These are phyloP conservation scores for Eufriesea mexicana DNA, from an alignment of 1,140 invertebrate genomes.

Conservation along the genomic window DNA sequence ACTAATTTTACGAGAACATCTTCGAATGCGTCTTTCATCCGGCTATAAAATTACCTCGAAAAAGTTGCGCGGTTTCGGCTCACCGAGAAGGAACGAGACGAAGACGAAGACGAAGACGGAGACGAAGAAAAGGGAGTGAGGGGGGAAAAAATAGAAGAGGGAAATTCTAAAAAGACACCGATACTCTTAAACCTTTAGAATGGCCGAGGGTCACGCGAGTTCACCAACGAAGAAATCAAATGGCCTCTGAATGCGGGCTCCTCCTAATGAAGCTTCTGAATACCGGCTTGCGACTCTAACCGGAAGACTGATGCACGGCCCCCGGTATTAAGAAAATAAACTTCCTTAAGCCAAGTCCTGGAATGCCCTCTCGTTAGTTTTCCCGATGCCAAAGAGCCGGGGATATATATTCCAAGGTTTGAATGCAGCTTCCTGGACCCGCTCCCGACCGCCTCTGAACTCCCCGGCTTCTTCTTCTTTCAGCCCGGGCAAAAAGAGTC, in stretches of 20 bases:
- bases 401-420: conserved; percentile 51
- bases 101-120: not conserved
- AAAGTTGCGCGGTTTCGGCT: not conserved
- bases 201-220: conserved; percentile 14
- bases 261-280: conserved; percentile 55
- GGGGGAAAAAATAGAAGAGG: not conserved
- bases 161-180: conserved; percentile 28
- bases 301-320: conserved; percentile 50
- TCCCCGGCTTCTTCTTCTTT: conserved; percentile 36
- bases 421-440: conserved; percentile 52
- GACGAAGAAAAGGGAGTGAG: not conserved
- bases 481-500: conserved; percentile 41
- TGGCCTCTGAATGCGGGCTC: conserved; percentile 40
- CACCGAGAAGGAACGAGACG: not conserved
- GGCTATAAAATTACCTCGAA: not conserved
- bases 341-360: conserved; percentile 48
- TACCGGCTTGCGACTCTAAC: conserved; percentile 19
- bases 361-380: conserved; percentile 65
- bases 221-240: conserved; percentile 40
- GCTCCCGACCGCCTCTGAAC: conserved; percentile 9
- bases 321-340: conserved; percentile 64
- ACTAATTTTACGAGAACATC: conserved; percentile 7
- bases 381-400: conserved; percentile 53
- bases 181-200: conserved; percentile 29
- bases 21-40: not conserved